phyloP scores from a whole-genome alignment of 2,888 invertebrate genomes.

The Mylabris sibirica region DNA sequence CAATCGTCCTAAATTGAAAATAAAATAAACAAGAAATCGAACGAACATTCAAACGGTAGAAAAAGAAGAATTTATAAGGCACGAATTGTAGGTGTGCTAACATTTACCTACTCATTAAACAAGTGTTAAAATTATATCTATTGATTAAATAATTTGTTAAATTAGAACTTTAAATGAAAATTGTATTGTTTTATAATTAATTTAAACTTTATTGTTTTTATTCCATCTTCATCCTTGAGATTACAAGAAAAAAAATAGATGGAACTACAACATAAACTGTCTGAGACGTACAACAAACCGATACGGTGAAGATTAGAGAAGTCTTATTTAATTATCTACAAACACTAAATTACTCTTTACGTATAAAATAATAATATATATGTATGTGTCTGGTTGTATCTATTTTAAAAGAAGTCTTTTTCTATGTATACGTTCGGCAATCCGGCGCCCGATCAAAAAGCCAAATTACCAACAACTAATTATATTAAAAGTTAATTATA shows the following conservation, averaged over 20 bases:
- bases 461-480: slow-evolving; percentile 41
- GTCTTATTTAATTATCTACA: slow-evolving; percentile 5
- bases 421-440: slow-evolving; percentile 28
- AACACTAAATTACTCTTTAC: background rate
- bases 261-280: background rate
- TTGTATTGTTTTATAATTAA: background rate
- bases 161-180: background rate
- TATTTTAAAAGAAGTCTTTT: background rate
- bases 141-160: background rate
- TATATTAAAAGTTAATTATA: slow-evolving; percentile 41
- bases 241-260: background rate
- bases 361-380: slow-evolving; percentile 5
- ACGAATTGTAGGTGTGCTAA: too few species aligned
- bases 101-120: too few species aligned
- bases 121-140: background rate
- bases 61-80: too few species aligned
- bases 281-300: background rate
- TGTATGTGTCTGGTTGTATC: background rate
- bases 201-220: background rate
- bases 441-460: slow-evolving; percentile 36
- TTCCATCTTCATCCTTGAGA: background rate
- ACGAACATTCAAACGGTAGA: background rate
- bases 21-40: too few species aligned
- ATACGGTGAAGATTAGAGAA: background rate
- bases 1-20: background rate